Base-by-base conservation (phyloP, 2,888 invertebrate species). In the Parnassius orleans region DNA sequence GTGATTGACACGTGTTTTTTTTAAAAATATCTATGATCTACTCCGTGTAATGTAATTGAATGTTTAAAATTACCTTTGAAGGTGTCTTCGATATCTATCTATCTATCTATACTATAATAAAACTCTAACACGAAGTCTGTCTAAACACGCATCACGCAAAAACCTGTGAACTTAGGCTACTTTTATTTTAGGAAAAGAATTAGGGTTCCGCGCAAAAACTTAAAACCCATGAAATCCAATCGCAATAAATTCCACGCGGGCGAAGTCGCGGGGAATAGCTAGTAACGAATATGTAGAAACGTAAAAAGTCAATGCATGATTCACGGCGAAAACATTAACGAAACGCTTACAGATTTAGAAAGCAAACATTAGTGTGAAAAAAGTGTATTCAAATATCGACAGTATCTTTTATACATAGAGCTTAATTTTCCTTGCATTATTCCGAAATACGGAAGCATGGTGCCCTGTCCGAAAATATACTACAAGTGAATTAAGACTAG, bases 391-490 rank as follows among this genome's bases (percentile, higher is more conserved):
- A 19, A 59, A 47, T 55, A 47, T 55, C 51, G 24, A 59, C 58
- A 33, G 54, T 55, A 54, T 41, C 9, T 0, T 9, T 9, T 1
- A 19, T 10, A 7, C 3, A 19, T 63, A 59, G 42, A 43, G 54
- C 33, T 5, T 19, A 44, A 9, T 63, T 3, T 59, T 33, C 54
- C 42, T 24, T 19, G 51, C 42, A n/a, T 24, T 7, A 14, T 12
- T 15, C 41, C 3, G 15, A 47, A 41, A 59, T 59, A 63, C 63
- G 63, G 63, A 63, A 63, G 63, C 54, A 42, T 47, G 41, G 33
- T 42, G 33, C 55, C 50, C 33, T n/a, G 43, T 58, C 51, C 63
- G 54, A 59, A 63, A 59, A 63, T 63, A 63, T 63, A 63, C 63
- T 63, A 55, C 58, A 63, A 62, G 62, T 54, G 62, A 62, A 54